A percentile compares a stretch with the other conserved stretches of the same genome.
These are phyloP conservation scores for Motacilla tschutschensis DNA, from an alignment of 2,113 vertebrate species.

Conservation along the genomic window DNA sequence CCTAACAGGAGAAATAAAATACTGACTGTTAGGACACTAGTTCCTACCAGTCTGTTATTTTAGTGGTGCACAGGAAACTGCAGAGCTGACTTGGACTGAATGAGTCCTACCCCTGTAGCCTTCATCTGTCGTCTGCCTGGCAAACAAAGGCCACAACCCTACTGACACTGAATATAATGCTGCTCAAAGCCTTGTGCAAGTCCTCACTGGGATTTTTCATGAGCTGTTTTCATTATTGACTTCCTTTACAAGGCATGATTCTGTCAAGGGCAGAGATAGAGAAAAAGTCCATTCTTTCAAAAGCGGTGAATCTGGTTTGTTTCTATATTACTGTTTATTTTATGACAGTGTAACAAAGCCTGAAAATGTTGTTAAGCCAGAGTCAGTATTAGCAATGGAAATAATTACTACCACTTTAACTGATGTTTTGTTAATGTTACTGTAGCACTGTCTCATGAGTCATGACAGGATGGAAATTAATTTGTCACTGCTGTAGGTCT, in stretches of 20 bases:
- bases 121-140: neutral
- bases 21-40: neutral
- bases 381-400: constrained; percentile 53
- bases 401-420: constrained; percentile 29
- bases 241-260: neutral
- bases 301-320: constrained; percentile 6
- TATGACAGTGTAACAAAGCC: constrained; percentile 30
- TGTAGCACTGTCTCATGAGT: neutral
- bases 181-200: neutral
- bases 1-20: neutral
- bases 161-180: neutral
- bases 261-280: neutral
- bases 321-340: constrained; percentile 47
- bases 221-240: neutral
- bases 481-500: constrained; percentile 59
- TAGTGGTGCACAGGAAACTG: neutral
- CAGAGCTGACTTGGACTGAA: neutral
- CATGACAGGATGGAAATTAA: constrained; percentile 58
- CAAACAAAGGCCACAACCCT: neutral
- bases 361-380: constrained; percentile 24
- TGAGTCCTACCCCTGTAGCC: neutral
- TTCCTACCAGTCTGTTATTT: neutral
- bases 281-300: constrained; percentile 10
- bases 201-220: neutral
- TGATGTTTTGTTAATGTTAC: constrained; percentile 34